phyloP scores from a whole-genome alignment of 2,888 invertebrate species.

The Thymelicus sylvestris region DNA sequence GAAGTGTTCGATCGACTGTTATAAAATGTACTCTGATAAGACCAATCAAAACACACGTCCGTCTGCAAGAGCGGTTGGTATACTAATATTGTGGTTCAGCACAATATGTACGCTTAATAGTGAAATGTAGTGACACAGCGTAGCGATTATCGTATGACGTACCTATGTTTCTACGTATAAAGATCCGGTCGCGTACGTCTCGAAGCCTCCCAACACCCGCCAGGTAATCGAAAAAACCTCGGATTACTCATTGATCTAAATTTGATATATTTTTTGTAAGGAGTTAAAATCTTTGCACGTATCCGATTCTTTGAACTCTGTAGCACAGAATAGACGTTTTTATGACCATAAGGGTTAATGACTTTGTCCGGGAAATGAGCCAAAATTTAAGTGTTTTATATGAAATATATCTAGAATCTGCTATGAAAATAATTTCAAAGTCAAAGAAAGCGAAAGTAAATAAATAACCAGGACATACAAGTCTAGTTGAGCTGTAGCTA shows the following conservation, averaged over 20 bases:
- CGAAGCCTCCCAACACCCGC: neutral
- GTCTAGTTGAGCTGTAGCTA: no score
- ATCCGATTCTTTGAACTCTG: no score
- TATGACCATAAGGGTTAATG: no score
- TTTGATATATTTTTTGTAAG: no score
- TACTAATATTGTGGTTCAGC: constrained; percentile 13
- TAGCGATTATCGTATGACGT: constrained; percentile 14
- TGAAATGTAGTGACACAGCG: constrained; percentile 30
- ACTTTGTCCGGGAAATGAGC: no score
- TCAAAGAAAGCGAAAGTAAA: no score
- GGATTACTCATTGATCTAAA: no score
- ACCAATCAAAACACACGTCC: constrained; percentile 15
- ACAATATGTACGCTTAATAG: constrained; percentile 15
- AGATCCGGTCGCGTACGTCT: constrained; percentile 22
- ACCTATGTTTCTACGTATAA: constrained; percentile 30
- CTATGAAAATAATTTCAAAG: no score
- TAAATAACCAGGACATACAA: no score
- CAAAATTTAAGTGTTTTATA: neutral
- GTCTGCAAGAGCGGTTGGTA: constrained; percentile 15
- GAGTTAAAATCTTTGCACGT: no score
- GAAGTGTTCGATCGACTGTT: neutral
- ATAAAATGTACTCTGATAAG: constrained; percentile 18
- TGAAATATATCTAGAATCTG: neutral
- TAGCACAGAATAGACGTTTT: no score
- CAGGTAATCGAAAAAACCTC: constrained; percentile 3